Percentiles rank a stretch among this genome's conserved stretches.
Evolutionary conservation across 2,888 invertebrate species (phyloP).

Genomic region (Dicranocentrus wangi): DNA sequence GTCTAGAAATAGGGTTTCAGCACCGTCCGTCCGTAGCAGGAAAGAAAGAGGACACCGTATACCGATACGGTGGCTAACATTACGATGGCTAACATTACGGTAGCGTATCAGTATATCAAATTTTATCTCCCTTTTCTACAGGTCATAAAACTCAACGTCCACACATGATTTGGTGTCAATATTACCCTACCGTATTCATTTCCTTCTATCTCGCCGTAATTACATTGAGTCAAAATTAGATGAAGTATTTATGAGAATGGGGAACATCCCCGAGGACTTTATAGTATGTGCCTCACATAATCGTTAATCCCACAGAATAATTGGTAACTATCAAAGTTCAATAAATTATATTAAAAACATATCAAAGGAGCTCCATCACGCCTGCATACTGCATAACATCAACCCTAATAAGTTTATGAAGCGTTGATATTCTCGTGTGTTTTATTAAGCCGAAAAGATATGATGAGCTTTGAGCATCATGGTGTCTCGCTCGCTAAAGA

Average conservation of each 20-base stretch:
- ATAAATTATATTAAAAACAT: slow-evolving; percentile 16
- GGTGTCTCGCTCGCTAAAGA: slow-evolving; percentile 9
- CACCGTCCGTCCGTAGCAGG: neutral
- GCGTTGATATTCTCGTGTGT: slow-evolving; percentile 12
- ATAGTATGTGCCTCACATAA: no score
- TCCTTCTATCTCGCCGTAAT: neutral
- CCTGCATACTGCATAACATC: no score
- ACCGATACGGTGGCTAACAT: neutral
- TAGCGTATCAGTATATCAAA: slow-evolving; percentile 9
- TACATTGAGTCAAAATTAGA: slow-evolving; percentile 4
- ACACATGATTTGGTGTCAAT: slow-evolving; percentile 51
- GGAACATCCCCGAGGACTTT: neutral
- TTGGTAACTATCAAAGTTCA: slow-evolving; percentile 12
- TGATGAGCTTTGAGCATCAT: slow-evolving; percentile 6
- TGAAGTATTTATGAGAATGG: slow-evolving; percentile 10
- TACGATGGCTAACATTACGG: neutral
- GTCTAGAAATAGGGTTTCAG: no score
- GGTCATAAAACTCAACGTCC: slow-evolving; percentile 43
- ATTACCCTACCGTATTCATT: slow-evolving; percentile 10
- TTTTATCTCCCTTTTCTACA: slow-evolving; percentile 32
- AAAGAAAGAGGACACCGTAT: no score
- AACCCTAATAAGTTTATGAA: slow-evolving; percentile 10
- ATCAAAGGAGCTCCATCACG: neutral
- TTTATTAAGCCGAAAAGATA: slow-evolving; percentile 18
- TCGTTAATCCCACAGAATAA: neutral